Evolutionary conservation across 2,113 vertebrate genomes (phyloP).

Genomic region (Rhagologus leucostigma): DNA sequence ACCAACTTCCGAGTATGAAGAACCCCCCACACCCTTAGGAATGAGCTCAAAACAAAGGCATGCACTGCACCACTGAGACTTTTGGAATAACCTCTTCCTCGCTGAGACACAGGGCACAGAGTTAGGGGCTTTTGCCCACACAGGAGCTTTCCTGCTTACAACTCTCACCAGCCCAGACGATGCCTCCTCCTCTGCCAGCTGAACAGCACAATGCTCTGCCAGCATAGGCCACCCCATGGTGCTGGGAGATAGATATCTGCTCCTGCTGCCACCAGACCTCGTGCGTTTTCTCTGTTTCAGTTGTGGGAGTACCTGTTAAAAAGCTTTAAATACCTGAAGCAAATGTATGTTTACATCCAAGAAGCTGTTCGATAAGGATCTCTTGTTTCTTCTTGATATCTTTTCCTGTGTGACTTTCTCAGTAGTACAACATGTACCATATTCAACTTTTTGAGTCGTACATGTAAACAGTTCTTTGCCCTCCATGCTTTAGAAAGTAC

Average conservation of each 20-base stretch:
- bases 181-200: background rate
- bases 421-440: background rate
- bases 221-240: background rate
- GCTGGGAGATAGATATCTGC: background rate
- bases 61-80: accelerated
- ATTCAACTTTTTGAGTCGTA: background rate
- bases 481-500: background rate
- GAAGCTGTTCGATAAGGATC: background rate
- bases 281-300: background rate
- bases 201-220: background rate
- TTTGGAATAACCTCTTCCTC: background rate
- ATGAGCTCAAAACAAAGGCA: background rate
- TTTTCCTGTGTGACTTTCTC: background rate
- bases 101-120: background rate
- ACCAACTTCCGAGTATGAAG: background rate
- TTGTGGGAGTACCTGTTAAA: background rate
- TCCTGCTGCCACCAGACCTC: background rate
- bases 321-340: background rate
- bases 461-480: background rate
- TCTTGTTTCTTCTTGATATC: background rate
- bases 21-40: background rate
- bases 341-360: background rate
- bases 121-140: background rate
- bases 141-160: background rate
- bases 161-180: accelerated